Evolutionary conservation across 2,797 vertebrate genomes (phyloP).

Genomic region (Hemibagrus guttatus): DNA sequence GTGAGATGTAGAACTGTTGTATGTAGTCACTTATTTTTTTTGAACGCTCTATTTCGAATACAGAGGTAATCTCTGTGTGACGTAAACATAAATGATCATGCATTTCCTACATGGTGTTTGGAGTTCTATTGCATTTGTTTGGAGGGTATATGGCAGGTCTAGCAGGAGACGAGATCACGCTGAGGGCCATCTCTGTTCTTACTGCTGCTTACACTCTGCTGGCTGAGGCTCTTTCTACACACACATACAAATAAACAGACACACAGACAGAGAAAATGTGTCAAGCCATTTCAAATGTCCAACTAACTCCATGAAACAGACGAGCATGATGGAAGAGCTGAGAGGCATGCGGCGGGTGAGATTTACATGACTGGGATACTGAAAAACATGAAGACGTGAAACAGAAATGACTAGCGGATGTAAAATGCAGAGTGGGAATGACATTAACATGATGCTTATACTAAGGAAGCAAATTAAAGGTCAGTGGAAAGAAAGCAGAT

Average conservation of each 20-base stretch:
- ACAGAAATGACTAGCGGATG: constrained; percentile 32
- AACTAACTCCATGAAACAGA: neutral
- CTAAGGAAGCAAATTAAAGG: neutral
- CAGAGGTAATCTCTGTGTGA: constrained; percentile 48
- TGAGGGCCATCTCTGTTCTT: constrained; percentile 70
- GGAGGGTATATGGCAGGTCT: constrained; percentile 68
- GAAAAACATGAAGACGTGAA: neutral
- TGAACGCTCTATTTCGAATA: constrained; percentile 56
- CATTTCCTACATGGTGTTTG: constrained; percentile 80
- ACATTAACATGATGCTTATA: neutral
- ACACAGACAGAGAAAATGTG: neutral
- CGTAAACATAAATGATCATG: constrained; percentile 78
- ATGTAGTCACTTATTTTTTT: constrained; percentile 15
- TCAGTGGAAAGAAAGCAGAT: constrained; percentile 3
- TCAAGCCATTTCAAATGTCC: constrained; percentile 7
- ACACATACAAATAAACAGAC: neutral
- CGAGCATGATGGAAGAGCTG: neutral
- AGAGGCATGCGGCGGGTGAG: neutral
- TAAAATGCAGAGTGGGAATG: constrained; percentile 32
- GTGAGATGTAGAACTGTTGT: constrained; percentile 15
- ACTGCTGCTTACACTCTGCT: constrained; percentile 98
- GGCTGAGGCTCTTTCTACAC: constrained; percentile 80
- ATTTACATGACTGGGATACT: neutral
- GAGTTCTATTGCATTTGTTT: constrained; percentile 78
- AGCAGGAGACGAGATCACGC: constrained; percentile 56